Conservation (phyloP, 2,888 invertebrate genomes). For the Amitus sp. region DNA sequence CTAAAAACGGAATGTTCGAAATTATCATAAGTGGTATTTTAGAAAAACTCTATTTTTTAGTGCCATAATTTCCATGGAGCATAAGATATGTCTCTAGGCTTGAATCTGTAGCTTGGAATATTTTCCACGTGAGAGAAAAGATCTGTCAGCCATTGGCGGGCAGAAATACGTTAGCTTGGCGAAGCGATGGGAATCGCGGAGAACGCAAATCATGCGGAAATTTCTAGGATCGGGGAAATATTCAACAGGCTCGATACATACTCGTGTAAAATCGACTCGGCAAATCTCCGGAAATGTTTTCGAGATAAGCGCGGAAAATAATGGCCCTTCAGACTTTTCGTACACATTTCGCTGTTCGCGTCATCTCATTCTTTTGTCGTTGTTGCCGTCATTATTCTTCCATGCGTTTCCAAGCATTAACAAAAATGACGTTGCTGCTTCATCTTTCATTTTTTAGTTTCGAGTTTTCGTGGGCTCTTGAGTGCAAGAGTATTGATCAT, state of each 20-base stretch:
- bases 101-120: constrained; percentile 27
- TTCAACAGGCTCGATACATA: constrained; percentile 4
- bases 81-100: too few species aligned
- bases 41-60: constrained; percentile 12
- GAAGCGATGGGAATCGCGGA: constrained; percentile 28
- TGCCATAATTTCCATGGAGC: constrained; percentile 32
- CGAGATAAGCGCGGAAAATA: background rate
- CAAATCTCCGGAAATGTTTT: background rate
- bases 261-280: background rate
- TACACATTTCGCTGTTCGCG: too few species aligned
- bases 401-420: too few species aligned
- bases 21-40: too few species aligned
- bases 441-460: background rate
- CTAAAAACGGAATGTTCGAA: too few species aligned
- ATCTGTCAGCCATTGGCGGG: constrained; percentile 37
- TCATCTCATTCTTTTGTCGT: too few species aligned
- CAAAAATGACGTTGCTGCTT: too few species aligned
- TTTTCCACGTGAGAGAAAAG: constrained; percentile 22
- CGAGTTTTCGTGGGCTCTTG: too few species aligned
- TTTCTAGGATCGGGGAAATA: constrained; percentile 1
- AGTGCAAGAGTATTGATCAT: too few species aligned
- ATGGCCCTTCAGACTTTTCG: background rate
- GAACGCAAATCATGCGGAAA: constrained; percentile 8
- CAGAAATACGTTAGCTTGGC: constrained; percentile 34
- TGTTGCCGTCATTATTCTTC: too few species aligned